A percentile compares a stretch with the other conserved stretches of the same genome.
These are phyloP conservation scores for Meandrina meandrites DNA, from an alignment of 92 coral and sea anemone species.

Conservation along the genomic window DNA sequence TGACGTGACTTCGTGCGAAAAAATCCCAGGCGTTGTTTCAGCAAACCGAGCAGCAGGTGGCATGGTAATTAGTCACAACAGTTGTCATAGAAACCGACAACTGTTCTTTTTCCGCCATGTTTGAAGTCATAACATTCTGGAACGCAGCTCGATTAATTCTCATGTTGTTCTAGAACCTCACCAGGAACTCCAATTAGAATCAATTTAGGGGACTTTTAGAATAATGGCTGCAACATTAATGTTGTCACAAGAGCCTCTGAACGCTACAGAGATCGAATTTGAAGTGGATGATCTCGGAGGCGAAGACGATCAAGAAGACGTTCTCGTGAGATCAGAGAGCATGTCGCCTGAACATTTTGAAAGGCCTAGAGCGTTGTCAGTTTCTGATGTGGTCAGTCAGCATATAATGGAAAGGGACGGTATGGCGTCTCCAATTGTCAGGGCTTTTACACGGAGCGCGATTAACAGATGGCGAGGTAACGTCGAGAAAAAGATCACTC, in stretches of 20 bases:
- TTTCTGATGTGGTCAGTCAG: constrained; percentile 70
- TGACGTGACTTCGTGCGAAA: constrained; percentile 16
- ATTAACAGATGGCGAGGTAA: constrained; percentile 81
- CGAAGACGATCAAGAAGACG: not conserved
- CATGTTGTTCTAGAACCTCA: constrained; percentile 8
- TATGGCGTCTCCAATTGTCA: constrained; percentile 71
- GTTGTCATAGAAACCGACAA: constrained; percentile 42
- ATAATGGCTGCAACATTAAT: constrained; percentile 26
- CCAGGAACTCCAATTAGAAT: constrained; percentile 13
- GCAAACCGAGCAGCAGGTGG: constrained; percentile 17
- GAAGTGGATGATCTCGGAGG: constrained; percentile 24
- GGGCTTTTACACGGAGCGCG: constrained; percentile 76
- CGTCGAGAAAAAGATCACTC: constrained; percentile 77
- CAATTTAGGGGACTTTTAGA: not conserved
- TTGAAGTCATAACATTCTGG: constrained; percentile 25
- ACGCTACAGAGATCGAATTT: constrained; percentile 38
- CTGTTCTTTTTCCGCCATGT: constrained; percentile 54
- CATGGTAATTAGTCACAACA: constrained; percentile 26
- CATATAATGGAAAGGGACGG: constrained; percentile 65
- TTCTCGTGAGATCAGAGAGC: not conserved
- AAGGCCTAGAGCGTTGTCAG: constrained; percentile 52
- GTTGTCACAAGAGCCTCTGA: constrained; percentile 20
- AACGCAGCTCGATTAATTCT: not conserved
- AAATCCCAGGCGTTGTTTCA: constrained; percentile 10
- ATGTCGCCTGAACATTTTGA: constrained; percentile 30